Percentiles rank a stretch among this genome's conserved stretches.
These are phyloP conservation scores for Galeopterus variegatus DNA, from an alignment of 2,113 vertebrate genomes.

Conservation along the genomic window DNA sequence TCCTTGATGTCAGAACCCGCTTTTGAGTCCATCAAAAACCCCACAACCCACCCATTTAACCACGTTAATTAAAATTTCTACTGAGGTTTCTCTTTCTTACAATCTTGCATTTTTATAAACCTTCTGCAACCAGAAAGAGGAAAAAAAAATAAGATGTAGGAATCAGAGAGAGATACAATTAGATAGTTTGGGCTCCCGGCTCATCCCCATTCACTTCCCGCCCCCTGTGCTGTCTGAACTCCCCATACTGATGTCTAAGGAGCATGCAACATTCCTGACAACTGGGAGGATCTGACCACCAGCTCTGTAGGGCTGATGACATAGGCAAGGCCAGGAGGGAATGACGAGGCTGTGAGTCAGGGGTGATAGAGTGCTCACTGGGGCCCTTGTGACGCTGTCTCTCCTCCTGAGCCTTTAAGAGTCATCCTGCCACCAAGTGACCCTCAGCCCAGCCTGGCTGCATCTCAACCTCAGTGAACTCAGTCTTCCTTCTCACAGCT, in stretches of 20 bases:
- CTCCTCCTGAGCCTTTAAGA: slow-evolving; percentile 45
- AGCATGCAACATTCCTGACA: not conserved
- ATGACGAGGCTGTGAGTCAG: slow-evolving; percentile 62
- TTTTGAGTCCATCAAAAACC: not conserved
- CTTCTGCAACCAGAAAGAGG: not conserved
- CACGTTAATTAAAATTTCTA: slow-evolving; percentile 8
- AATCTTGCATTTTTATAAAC: slow-evolving; percentile 19
- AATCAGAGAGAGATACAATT: not conserved
- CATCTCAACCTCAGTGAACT: not conserved
- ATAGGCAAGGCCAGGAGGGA: slow-evolving; percentile 59
- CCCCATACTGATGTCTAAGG: not conserved
- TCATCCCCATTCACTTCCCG: not conserved
- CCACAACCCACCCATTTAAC: not conserved
- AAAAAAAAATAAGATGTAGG: not conserved
- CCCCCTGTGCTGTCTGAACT: not conserved
- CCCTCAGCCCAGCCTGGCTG: not conserved
- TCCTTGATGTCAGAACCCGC: not conserved
- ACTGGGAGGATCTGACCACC: slow-evolving; percentile 55
- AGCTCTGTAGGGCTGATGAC: slow-evolving; percentile 44
- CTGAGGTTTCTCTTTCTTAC: not conserved
- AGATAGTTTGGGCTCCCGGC: not conserved
- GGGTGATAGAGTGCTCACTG: not conserved
- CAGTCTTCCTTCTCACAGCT: not conserved
- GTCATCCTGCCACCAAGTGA: not conserved
- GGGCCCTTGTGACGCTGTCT: slow-evolving; percentile 29